Percentiles rank a stretch among this genome's conserved stretches.
Evolutionary conservation across 2,888 invertebrate species (phyloP).

Genomic region (Drosophila mercatorum): DNA sequence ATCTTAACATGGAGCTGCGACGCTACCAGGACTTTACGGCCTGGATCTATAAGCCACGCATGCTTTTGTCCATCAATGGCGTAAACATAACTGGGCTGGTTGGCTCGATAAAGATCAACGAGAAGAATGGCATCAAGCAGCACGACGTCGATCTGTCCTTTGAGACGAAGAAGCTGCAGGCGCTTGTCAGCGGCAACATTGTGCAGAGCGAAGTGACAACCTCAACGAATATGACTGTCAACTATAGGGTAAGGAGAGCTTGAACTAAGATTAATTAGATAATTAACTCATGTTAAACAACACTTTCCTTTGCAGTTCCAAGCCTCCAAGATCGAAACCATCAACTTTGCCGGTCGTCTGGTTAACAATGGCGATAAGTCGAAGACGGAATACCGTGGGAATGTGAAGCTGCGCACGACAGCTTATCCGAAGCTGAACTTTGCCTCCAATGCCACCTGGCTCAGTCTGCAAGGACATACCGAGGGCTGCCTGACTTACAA

Average conservation of each 20-base stretch:
- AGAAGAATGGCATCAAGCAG: constrained; percentile 90
- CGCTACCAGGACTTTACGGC: constrained; percentile 86
- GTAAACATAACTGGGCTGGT: constrained; percentile 89
- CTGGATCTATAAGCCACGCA: constrained; percentile 89
- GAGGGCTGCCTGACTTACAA: constrained; percentile 90
- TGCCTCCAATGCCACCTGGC: constrained; percentile 87
- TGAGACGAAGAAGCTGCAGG: constrained; percentile 91
- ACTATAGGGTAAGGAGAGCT: constrained; percentile 86
- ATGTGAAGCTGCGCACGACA: constrained; percentile 89
- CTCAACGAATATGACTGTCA: constrained; percentile 82
- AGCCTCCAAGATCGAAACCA: constrained; percentile 82
- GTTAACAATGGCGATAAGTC: constrained; percentile 85
- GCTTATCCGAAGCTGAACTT: constrained; percentile 92
- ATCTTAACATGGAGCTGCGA: constrained; percentile 81
- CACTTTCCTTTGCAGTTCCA: constrained; percentile 75
- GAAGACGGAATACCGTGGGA: constrained; percentile 86
- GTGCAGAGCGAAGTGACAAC: constrained; percentile 84
- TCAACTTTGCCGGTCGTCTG: constrained; percentile 85
- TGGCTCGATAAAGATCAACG: constrained; percentile 87
- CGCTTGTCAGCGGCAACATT: constrained; percentile 90
- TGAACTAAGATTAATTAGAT: neutral
- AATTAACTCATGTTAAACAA: neutral
- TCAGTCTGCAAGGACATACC: constrained; percentile 89
- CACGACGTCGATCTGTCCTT: constrained; percentile 91
- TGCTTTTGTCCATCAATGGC: constrained; percentile 90